Conservation (phyloP, 2,888 invertebrate species). For the Brachyptera risi region DNA sequence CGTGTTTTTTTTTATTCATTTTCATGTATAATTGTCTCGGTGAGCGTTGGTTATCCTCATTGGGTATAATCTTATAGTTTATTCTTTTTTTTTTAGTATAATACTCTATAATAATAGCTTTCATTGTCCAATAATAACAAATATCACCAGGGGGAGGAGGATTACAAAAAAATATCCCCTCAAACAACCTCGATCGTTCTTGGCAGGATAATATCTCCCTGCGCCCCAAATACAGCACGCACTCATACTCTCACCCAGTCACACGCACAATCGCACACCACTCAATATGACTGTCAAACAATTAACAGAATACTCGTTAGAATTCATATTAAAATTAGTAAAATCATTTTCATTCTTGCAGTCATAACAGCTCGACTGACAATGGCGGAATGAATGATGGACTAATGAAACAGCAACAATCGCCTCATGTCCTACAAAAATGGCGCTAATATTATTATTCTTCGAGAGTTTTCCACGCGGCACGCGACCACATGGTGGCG, state of each 20-base stretch:
- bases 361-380: neutral
- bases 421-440: conserved; percentile 8
- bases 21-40: conserved; percentile 25
- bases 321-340: neutral
- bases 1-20: conserved; percentile 28
- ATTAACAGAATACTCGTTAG: neutral
- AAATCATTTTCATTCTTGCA: neutral
- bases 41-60: conserved; percentile 32
- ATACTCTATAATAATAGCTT: conserved; percentile 30
- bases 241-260: conserved; percentile 23
- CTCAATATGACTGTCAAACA: neutral
- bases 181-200: conserved; percentile 27
- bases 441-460: conserved; percentile 3
- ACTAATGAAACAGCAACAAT: conserved; percentile 4
- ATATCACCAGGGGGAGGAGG: conserved; percentile 32
- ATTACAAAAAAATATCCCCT: conserved; percentile 31
- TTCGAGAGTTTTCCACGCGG: too few relatives aligned
- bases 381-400: conserved; percentile 18
- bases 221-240: conserved; percentile 7
- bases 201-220: conserved; percentile 29
- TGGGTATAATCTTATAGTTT: conserved; percentile 31
- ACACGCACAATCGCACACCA: conserved; percentile 26
- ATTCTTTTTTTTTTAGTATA: conserved; percentile 30
- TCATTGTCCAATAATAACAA: conserved; percentile 34
- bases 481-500: too few relatives aligned